phyloP scores from a whole-genome alignment of 1,140 invertebrate species.

The Drosophila parabipectinata region DNA sequence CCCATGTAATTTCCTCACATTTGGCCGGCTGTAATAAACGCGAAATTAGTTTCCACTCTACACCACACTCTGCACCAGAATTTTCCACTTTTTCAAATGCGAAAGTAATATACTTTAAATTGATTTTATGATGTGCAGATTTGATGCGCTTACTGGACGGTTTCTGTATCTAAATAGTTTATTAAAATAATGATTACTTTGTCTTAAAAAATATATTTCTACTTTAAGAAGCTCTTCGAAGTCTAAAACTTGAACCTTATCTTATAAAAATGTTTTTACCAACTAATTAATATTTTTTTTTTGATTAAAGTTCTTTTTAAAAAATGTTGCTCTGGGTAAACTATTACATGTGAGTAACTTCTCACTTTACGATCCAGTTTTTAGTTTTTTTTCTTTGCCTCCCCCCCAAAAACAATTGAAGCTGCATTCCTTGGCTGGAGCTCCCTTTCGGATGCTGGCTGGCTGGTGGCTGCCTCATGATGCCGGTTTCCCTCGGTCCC shows the following conservation, averaged over 20 bases:
- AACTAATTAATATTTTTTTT: not conserved
- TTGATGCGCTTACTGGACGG: constrained; percentile 32
- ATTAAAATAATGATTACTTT: not conserved
- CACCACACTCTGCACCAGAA: constrained; percentile 37
- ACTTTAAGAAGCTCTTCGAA: too few species aligned
- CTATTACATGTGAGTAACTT: not conserved
- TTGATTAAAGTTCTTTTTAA: not conserved
- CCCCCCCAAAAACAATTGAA: not conserved
- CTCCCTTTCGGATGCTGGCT: not conserved
- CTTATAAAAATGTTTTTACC: not conserved
- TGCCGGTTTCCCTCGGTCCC: constrained; percentile 1
- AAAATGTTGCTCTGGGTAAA: not conserved
- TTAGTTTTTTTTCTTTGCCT: not conserved
- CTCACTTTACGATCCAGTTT: constrained; percentile 5
- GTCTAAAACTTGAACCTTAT: not conserved
- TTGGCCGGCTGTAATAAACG: constrained; percentile 55
- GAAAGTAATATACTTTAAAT: constrained; percentile 47
- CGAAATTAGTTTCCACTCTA: constrained; percentile 66
- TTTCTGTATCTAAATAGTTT: too few species aligned
- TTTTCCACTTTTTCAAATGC: constrained; percentile 34
- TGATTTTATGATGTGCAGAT: constrained; percentile 64
- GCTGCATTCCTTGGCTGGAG: constrained; percentile 15
- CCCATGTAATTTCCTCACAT: constrained; percentile 63
- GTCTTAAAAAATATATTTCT: not conserved
- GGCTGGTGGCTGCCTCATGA: not conserved